phyloP scores from a whole-genome alignment of 2,113 vertebrate genomes.

The Anhinga rufa region DNA sequence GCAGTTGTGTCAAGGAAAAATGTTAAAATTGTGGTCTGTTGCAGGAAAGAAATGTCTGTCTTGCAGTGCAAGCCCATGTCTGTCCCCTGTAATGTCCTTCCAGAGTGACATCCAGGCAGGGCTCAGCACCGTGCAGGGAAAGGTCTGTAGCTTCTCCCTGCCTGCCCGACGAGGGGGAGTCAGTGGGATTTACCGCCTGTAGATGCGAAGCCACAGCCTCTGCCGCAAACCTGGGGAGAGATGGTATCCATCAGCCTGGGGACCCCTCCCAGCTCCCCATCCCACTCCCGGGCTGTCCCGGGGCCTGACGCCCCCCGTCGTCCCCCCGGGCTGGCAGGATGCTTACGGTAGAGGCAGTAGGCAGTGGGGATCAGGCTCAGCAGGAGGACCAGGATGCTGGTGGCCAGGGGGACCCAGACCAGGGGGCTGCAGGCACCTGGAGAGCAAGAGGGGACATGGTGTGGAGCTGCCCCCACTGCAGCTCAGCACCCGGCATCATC shows the following conservation, averaged over 20 bases:
- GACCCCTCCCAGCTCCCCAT: background rate
- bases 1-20: background rate
- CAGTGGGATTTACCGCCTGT: background rate
- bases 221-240: conserved; percentile 5
- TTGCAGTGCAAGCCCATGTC: background rate
- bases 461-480: background rate
- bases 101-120: background rate
- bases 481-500: background rate
- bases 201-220: conserved; percentile 21
- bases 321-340: background rate
- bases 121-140: background rate
- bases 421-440: conserved; percentile 38
- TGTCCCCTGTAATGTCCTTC: background rate
- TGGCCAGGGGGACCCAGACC: background rate
- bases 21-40: fast-evolving
- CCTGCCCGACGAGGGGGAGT: fast-evolving
- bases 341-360: conserved; percentile 15
- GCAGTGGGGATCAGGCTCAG: background rate
- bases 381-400: background rate
- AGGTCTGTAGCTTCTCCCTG: background rate
- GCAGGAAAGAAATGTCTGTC: background rate
- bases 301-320: background rate
- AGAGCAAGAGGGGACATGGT: background rate
- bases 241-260: background rate
- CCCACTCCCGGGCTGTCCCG: fast-evolving